These are phyloP conservation scores for Periophthalmus modestus DNA, from an alignment of 2,113 vertebrate species.

Conservation along the genomic window DNA sequence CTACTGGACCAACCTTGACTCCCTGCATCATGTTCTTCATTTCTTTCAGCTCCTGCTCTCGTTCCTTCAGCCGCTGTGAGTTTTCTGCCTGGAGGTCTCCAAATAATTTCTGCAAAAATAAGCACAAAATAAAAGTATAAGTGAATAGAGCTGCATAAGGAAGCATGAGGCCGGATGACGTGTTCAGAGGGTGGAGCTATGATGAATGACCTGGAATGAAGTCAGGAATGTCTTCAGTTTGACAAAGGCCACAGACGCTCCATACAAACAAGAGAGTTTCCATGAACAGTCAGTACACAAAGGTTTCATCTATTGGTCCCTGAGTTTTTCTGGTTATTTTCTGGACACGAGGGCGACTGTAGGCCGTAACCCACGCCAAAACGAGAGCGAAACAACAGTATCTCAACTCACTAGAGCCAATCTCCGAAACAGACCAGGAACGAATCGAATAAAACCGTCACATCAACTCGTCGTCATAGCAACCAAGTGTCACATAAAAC, in stretches of 20 bases:
- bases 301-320: neutral
- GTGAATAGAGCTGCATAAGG: neutral
- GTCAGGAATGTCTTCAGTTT: constrained; percentile 59
- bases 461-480: no score
- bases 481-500: no score
- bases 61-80: constrained; percentile 67
- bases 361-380: no score
- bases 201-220: constrained; percentile 60
- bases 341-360: no score
- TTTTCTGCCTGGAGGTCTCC: constrained; percentile 63
- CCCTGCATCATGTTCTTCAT: constrained; percentile 75
- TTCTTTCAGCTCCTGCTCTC: constrained; percentile 77
- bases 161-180: neutral
- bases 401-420: no score
- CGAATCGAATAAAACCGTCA: no score
- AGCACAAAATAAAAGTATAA: neutral
- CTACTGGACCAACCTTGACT: constrained; percentile 63
- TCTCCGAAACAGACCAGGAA: no score
- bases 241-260: constrained; percentile 13
- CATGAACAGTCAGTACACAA: neutral
- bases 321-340: no score
- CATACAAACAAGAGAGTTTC: constrained; percentile 13
- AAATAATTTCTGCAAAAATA: constrained; percentile 65
- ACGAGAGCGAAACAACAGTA: no score
- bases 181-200: constrained; percentile 15